phyloP scores from a whole-genome alignment of 2,113 vertebrate genomes.

The Chloebia gouldiae region DNA sequence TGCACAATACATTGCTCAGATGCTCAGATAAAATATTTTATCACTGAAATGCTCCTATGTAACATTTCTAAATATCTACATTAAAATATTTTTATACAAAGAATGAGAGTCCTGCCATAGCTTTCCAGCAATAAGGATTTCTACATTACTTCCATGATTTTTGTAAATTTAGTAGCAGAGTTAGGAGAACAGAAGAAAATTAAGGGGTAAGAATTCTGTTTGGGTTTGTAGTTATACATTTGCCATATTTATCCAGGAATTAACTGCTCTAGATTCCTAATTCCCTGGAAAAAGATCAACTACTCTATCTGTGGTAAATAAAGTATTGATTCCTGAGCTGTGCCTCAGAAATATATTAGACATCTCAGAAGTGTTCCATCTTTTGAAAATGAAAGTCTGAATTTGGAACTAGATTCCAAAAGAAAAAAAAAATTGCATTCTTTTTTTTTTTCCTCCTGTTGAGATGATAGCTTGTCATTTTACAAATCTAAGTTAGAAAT shows the following conservation, averaged over 20 bases:
- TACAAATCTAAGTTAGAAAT: constrained; percentile 62
- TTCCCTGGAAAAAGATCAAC: background rate
- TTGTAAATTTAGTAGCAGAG: background rate
- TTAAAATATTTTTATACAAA: constrained; percentile 42
- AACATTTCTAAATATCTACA: constrained; percentile 19
- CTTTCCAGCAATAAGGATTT: constrained; percentile 46
- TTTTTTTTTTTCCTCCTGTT: background rate
- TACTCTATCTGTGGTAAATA: background rate
- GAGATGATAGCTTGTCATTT: constrained; percentile 47
- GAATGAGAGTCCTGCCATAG: background rate
- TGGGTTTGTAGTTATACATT: background rate
- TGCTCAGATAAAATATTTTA: constrained; percentile 29
- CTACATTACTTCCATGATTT: background rate
- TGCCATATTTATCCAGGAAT: background rate
- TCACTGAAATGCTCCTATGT: constrained; percentile 48
- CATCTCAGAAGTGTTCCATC: constrained; percentile 15
- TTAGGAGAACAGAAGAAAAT: background rate
- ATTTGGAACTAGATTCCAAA: constrained; percentile 40
- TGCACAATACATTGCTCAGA: background rate
- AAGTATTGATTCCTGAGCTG: background rate
- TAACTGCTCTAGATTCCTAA: background rate
- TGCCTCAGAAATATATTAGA: background rate
- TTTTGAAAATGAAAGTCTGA: constrained; percentile 42
- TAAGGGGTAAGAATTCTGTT: background rate
- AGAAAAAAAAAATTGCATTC: background rate